These are phyloP conservation scores for Ooceraea biroi DNA, from an alignment of 1,140 invertebrate species.

Conservation along the genomic window DNA sequence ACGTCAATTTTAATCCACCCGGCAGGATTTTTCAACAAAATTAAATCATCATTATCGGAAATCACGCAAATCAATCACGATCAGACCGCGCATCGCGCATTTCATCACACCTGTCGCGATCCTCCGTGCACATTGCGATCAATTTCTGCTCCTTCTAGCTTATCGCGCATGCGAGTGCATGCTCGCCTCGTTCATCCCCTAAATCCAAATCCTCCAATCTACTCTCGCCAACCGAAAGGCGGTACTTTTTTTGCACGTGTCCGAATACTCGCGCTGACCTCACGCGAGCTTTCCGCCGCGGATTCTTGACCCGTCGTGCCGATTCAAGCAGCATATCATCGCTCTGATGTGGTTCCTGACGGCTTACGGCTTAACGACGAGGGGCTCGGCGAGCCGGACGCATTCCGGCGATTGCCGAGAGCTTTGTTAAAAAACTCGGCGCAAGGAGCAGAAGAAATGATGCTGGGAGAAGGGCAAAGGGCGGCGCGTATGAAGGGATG, in stretches of 20 bases:
- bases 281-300: neutral
- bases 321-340: slow-evolving; percentile 12
- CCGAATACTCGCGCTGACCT: neutral
- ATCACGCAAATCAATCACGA: slow-evolving; percentile 9
- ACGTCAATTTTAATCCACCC: slow-evolving; percentile 33
- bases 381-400: neutral
- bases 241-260: no score
- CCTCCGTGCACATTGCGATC: no score
- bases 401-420: slow-evolving; percentile 20
- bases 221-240: no score
- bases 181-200: neutral
- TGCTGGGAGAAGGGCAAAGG: neutral
- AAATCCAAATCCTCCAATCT: no score
- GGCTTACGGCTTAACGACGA: slow-evolving; percentile 15
- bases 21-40: slow-evolving; percentile 21
- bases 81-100: neutral
- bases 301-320: slow-evolving; percentile 30
- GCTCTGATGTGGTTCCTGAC: neutral
- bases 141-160: neutral
- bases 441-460: neutral
- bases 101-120: neutral
- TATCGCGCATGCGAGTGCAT: neutral
- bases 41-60: slow-evolving; percentile 21
- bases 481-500: no score
- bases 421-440: slow-evolving; percentile 3